Conservation (phyloP, 1,140 invertebrate genomes). For the Homalodisca vitripennis region DNA sequence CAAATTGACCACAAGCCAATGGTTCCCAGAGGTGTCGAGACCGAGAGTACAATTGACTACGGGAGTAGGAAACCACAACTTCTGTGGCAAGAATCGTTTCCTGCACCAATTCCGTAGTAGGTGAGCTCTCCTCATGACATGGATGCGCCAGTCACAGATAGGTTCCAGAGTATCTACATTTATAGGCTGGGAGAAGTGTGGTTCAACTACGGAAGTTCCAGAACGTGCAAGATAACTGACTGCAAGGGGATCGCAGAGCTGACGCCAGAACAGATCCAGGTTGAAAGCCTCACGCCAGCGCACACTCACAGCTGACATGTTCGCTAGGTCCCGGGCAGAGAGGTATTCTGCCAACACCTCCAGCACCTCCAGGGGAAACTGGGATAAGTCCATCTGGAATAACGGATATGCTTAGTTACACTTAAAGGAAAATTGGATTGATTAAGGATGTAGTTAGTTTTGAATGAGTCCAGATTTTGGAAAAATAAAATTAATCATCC, state of each 20-base stretch:
- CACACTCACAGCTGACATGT: not conserved
- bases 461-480: too few species aligned
- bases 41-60: constrained; percentile 6
- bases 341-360: not conserved
- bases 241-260: not conserved
- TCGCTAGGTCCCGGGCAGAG: not conserved
- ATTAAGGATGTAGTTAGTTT: too few species aligned
- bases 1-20: constrained; percentile 2
- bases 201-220: not conserved
- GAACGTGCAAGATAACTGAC: not conserved
- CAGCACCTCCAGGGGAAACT: constrained; percentile 16
- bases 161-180: constrained; percentile 1
- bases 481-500: too few species aligned
- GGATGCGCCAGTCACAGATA: not conserved
- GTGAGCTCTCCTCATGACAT: not conserved
- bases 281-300: constrained; percentile 12
- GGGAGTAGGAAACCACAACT: not conserved
- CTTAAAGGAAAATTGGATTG: too few species aligned
- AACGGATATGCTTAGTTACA: too few species aligned
- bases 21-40: not conserved
- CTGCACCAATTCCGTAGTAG: constrained; percentile 4
- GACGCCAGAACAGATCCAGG: constrained; percentile 15
- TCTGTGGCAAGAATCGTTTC: not conserved
- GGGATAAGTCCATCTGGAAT: constrained; percentile 15
- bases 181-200: not conserved